Evolutionary conservation across 2,888 invertebrate species (phyloP), one percentile per base, ranked within the genome.

Genomic region (Xylocampa areola): DNA sequence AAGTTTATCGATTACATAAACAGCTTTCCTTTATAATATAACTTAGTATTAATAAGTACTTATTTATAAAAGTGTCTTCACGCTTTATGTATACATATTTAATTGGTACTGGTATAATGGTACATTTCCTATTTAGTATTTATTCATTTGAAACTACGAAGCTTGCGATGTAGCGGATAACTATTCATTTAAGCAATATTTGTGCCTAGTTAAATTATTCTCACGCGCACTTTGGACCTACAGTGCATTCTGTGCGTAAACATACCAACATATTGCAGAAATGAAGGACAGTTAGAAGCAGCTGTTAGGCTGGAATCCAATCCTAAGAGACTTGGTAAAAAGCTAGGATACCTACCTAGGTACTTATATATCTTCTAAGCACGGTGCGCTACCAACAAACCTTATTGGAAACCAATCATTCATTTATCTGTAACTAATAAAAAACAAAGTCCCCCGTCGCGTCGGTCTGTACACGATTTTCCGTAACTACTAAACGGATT

Each of bases 331-430:
- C 14, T 11, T 19, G 35, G 35, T 25, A 59, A 59, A 41, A 49
- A 59, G 29, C 25, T 16, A 14, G 29, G 49, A 49, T 10, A 33
- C 16, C 3, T n/a, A n/a, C 6, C 25, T 25, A 33, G 8, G 1
- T n/a, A n/a, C 6, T 10, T 25, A 8, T 25, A 25, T 25, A 4
- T 1, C 5, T 2, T 25, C 10, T 25, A 25, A 2, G 19, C 17
- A 36, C 35, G 17, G n/a, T 36, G 19, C 4, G 19, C 6, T 36
- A 13, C 10, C 44, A 37, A 7, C 32, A 29, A 51, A 33, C 17
- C 37, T 44, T 37, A 52, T 25, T 52, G 52, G 60, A 39, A 29
- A 44, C 44, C 29, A 60, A 60, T 60, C 60, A 61, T 14, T 33
- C n/a, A n/a, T n/a, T n/a, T n/a, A n/a, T n/a, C n/a, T n/a, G n/a